Evolutionary conservation across 2,797 vertebrate genomes (phyloP), one percentile per base, ranked within the genome.

Genomic region (Myotis daubentonii): DNA sequence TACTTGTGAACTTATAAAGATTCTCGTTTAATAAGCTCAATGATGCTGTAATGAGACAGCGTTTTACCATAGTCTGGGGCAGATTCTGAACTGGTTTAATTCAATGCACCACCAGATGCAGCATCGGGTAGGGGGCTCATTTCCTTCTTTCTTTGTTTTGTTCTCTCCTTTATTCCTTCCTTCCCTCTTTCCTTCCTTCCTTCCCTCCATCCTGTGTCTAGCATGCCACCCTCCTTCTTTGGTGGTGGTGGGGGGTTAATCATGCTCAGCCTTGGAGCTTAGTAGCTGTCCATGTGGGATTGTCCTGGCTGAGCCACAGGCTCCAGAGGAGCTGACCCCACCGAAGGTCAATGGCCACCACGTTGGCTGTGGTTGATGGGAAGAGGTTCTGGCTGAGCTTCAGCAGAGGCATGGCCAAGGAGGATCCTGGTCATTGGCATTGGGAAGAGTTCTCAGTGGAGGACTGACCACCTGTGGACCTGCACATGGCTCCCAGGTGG

Each of bases 121-220:
- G 10, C 13, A 6, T 1, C 2, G 13, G 8, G 2, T 8, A 0
- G 49, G 75, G n/a, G 47, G 28, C 7, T n/a, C 25, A 15, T 9
- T 53, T 36, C 6, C 5, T 72, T 36, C 22, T 62, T 22, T 16
- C 8, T 25, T 38, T 13, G 7, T n/a, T 38, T 28, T 12, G 3
- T 57, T 13, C 10, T 20, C 10, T 38, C 19, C 8, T 16, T 0
- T 15, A n/a, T 19, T 0, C 12, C 16, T 17, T 10, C 22, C 13
- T 28, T 3, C 3, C 15, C 12, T 47, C 44, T 36, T 23, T 13
- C 41, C 11, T 22, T 7, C 17, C 3, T 10, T 19, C 6, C 8
- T 28, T 3, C 3, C 15, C 12, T 47, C 44, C 10, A 13, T 49
- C 4, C 12, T 38, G 0, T 13, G 30, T 62, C 10, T 12, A 3